These are phyloP conservation scores for Galleria mellonella DNA, from an alignment of 1,140 invertebrate species.

Conservation along the genomic window DNA sequence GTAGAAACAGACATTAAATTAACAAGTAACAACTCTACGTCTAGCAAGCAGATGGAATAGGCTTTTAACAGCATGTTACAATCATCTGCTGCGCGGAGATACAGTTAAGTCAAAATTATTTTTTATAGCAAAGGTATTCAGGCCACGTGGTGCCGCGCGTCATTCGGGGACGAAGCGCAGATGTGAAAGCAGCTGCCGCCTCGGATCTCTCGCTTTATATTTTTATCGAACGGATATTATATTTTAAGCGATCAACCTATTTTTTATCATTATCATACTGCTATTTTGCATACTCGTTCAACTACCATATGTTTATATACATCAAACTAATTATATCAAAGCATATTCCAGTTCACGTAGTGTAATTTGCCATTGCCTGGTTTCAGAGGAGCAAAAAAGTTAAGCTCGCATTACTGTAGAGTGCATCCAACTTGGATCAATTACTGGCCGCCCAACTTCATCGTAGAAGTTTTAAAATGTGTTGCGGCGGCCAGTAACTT, in stretches of 20 bases:
- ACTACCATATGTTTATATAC: no score
- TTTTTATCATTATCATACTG: conserved; percentile 22
- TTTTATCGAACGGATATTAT: conserved; percentile 37
- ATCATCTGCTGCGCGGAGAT: conserved; percentile 36
- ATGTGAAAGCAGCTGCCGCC: conserved; percentile 54
- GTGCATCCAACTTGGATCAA: conserved; percentile 24
- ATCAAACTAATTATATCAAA: no score
- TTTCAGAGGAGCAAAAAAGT: conserved; percentile 24
- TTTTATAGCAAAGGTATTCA: conserved; percentile 23
- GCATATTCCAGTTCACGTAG: no score
- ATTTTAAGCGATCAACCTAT: conserved; percentile 35
- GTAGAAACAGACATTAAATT: no score
- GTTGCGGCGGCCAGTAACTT: conserved; percentile 24
- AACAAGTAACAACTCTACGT: no score
- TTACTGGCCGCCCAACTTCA: conserved; percentile 18
- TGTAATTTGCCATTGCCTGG: conserved; percentile 18
- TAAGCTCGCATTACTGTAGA: conserved; percentile 17
- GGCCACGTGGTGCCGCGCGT: conserved; percentile 24
- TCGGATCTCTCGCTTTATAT: conserved; percentile 45
- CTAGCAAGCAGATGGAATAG: conserved; percentile 29
- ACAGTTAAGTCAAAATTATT: conserved; percentile 33
- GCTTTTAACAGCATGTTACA: conserved; percentile 12
- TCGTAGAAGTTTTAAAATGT: conserved; percentile 41
- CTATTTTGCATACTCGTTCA: no score
- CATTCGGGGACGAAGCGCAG: conserved; percentile 35